Base-by-base conservation (phyloP, 2,113 vertebrate species). In the Daboia siamensis region DNA sequence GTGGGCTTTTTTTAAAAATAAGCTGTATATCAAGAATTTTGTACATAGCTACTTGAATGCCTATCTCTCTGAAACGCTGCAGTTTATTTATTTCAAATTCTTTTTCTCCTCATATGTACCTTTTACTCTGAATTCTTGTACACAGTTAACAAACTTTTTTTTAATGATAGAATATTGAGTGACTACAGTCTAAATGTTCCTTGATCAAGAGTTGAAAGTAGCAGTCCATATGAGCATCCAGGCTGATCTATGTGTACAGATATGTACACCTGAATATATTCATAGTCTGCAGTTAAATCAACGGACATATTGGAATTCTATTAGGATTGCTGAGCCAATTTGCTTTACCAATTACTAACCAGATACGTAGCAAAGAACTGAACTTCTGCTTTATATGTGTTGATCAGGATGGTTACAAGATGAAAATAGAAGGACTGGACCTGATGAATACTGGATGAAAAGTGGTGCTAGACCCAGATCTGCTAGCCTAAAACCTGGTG, bases 391-490 rank as follows among this genome's bases (percentile, higher is more conserved):
- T 90, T 33, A 86, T 15, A 7, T 55, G 39, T 87, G 85, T 90
- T 59, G 86, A 55, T 90, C 94, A 97, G 97, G 97, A 95, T 97
- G 92, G 87, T 86, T 96, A 48, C 57, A 96, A 91, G 96, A 95
- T 90, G 96, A 96, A 90, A 94, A 91, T 13, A 29, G 90, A 92
- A 94, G 46, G 87, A 64, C 95, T 86, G 64, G 26, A 88, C 92
- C 94, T 93, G 97, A 97, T 93, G 97, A 97, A 85, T 96, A 94
- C 13, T 97, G 97, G 97, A 95, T 97, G 90, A 96, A 94, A 95
- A 97, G 96, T 93, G 97, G 97, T 87, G 97, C 97, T 93, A 97
- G 96, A 57, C 97, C 97, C 84, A 97, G 96, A 92, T 90, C 94
- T 89, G 74, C 91, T 52, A 93, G 94, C 93, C 93, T 96, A 93